Conservation (phyloP, 2,797 vertebrate species). For the Onychomys leucogaster region DNA sequence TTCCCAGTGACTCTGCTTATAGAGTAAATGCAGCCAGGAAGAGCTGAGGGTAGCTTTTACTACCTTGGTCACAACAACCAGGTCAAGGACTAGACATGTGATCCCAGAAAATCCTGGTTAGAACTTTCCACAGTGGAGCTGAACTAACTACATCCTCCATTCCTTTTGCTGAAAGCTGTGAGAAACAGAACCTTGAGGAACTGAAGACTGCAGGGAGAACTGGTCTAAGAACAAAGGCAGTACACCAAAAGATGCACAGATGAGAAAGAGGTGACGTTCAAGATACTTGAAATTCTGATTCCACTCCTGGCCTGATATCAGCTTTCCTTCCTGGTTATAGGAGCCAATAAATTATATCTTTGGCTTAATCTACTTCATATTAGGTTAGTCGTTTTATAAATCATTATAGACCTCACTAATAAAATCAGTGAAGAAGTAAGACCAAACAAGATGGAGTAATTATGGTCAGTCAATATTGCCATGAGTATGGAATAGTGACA, state of each 20-base stretch:
- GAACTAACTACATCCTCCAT: neutral
- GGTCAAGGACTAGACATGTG: neutral
- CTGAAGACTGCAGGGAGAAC: neutral
- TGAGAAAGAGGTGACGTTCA: neutral
- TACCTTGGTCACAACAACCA: neutral
- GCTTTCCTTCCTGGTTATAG: neutral
- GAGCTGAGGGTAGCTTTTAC: neutral
- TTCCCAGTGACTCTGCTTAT: neutral
- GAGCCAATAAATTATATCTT: neutral
- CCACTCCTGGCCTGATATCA: neutral
- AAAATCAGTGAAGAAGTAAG: constrained; percentile 20
- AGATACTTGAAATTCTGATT: constrained; percentile 1
- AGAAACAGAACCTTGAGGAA: neutral
- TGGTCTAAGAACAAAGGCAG: constrained; percentile 8
- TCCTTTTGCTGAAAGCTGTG: neutral
- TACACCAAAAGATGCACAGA: neutral
- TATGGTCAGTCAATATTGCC: neutral
- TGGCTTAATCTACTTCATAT: neutral
- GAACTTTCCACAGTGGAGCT: neutral
- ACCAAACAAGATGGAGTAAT: neutral
- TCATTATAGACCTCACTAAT: neutral
- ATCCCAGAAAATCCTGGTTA: neutral
- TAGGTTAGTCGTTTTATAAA: neutral
- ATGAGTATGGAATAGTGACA: neutral
- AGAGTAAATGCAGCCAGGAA: neutral